Conservation (phyloP, 2,113 vertebrate species). For the Sinocyclocheilus grahami region DNA sequence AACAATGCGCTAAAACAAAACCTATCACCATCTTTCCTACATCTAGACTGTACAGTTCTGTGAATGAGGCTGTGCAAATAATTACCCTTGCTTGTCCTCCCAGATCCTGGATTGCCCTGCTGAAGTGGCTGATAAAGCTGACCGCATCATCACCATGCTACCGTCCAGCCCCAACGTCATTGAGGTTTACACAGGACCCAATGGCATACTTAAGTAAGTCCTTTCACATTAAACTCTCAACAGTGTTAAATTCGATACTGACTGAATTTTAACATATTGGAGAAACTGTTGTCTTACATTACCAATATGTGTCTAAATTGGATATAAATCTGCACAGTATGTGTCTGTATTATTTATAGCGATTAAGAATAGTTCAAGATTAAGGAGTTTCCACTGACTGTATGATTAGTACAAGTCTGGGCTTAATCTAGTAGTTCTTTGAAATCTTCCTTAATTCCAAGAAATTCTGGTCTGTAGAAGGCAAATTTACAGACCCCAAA, state of each 20-base stretch:
- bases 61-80: background rate
- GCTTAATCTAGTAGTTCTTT: conserved; percentile 1
- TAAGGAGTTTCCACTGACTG: background rate
- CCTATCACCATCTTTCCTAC: background rate
- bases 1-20: background rate
- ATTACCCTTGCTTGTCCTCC: background rate
- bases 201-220: conserved; percentile 92
- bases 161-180: conserved; percentile 89
- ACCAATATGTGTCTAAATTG: background rate
- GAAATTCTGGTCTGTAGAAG: background rate
- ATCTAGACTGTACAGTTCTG: background rate
- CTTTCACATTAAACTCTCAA: background rate
- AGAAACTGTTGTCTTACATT: background rate
- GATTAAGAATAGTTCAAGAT: background rate
- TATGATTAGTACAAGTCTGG: background rate
- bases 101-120: conserved; percentile 92
- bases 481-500: background rate
- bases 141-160: conserved; percentile 96
- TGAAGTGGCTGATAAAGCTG: conserved; percentile 92
- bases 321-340: background rate
- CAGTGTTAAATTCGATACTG: background rate
- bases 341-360: background rate
- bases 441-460: background rate
- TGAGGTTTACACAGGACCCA: conserved; percentile 90
- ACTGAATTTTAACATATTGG: background rate